Conservation (phyloP, 2,888 invertebrate genomes). For the Tryphoninae sp. region DNA sequence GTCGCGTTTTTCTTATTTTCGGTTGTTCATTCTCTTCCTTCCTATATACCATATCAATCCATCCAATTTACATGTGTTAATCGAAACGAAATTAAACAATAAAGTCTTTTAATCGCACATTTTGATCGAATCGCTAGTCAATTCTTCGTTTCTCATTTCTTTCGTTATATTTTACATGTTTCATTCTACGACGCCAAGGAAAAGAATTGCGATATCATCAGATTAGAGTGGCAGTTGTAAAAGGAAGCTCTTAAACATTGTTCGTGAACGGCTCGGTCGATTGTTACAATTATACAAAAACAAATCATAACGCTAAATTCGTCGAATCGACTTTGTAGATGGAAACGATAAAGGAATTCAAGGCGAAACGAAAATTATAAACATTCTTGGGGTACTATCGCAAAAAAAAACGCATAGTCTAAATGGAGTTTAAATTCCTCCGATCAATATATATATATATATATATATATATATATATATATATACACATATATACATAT, state of each 20-base stretch:
- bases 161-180: slow-evolving; percentile 3
- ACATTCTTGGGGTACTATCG: slow-evolving; percentile 26
- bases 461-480: slow-evolving; percentile 4
- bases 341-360: slow-evolving; percentile 1
- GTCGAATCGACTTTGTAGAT: background rate
- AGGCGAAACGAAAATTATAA: slow-evolving; percentile 35
- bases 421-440: slow-evolving; percentile 35
- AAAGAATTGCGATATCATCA: slow-evolving; percentile 34
- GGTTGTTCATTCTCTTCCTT: background rate
- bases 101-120: slow-evolving; percentile 32
- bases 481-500: slow-evolving; percentile 8
- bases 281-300: slow-evolving; percentile 3
- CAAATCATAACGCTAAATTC: background rate
- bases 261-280: slow-evolving; percentile 48
- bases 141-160: background rate
- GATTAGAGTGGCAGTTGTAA: slow-evolving; percentile 57
- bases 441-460: slow-evolving; percentile 34
- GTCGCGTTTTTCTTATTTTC: slow-evolving; percentile 1
- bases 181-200: slow-evolving; percentile 3
- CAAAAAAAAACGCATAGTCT: slow-evolving; percentile 30
- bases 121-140: slow-evolving; percentile 27
- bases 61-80: slow-evolving; percentile 8
- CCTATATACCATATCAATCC: slow-evolving; percentile 3
- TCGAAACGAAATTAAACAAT: slow-evolving; percentile 24
- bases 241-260: slow-evolving; percentile 57